A percentile compares a stretch with the other conserved stretches of the same genome.
Conservation (phyloP, 1,140 invertebrate species). For the Diuraphis noxia region DNA sequence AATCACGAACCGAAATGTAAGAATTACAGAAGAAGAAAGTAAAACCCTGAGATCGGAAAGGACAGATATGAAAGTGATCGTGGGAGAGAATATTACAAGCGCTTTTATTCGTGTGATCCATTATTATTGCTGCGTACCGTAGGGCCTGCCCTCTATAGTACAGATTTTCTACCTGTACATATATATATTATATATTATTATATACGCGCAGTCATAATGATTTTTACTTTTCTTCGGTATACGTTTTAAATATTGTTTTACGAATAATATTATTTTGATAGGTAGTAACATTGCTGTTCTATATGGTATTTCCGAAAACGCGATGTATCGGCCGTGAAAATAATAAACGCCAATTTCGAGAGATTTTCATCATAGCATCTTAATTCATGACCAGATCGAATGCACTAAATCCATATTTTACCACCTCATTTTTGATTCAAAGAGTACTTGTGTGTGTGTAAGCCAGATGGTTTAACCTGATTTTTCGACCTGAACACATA, state of each 20-base stretch:
- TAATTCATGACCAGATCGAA: not conserved
- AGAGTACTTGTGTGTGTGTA: not conserved
- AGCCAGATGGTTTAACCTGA: not conserved
- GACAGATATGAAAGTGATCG: conserved; percentile 52
- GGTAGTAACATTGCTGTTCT: not conserved
- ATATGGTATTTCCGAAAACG: not conserved
- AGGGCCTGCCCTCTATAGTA: not conserved
- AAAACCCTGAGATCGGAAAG: conserved; percentile 49
- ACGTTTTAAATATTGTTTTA: not conserved
- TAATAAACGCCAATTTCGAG: not conserved
- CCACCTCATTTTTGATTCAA: not conserved
- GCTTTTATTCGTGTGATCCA: conserved; percentile 39
- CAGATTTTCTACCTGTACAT: not conserved
- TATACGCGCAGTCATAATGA: not conserved
- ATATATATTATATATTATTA: not conserved
- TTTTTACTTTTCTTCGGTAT: not conserved
- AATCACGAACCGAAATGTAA: conserved; percentile 22
- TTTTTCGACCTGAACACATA: conserved; percentile 21
- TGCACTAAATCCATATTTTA: conserved; percentile 32
- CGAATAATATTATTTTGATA: not conserved
- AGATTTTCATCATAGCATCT: not conserved
- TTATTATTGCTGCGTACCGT: conserved; percentile 23
- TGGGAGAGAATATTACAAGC: conserved; percentile 37
- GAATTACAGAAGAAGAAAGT: conserved; percentile 49
- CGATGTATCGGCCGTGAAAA: too few relatives aligned